These are phyloP conservation scores for Tipula vernalis DNA, from an alignment of 2,888 invertebrate species.

Conservation along the genomic window DNA sequence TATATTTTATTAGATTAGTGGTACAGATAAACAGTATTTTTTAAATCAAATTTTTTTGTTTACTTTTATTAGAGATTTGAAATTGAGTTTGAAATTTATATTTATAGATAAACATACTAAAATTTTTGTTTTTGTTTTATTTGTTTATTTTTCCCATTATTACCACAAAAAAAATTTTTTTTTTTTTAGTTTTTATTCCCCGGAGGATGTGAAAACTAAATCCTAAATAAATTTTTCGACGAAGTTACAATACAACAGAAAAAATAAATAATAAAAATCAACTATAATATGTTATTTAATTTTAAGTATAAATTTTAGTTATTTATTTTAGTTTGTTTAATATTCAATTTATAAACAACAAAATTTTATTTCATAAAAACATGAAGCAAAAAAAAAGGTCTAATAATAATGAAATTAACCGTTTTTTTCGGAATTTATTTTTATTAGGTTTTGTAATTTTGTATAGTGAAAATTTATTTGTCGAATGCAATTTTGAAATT, in stretches of 20 bases:
- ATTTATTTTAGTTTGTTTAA: neutral
- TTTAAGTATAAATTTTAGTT: neutral
- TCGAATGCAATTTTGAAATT: too few species aligned
- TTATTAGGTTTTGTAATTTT: too few species aligned
- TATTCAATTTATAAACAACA: neutral
- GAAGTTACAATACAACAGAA: neutral
- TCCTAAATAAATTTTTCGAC: neutral
- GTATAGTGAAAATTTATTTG: too few species aligned
- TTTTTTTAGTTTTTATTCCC: neutral
- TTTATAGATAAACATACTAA: neutral
- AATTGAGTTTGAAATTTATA: neutral
- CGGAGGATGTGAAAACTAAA: neutral
- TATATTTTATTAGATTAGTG: neutral
- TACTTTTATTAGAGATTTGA: neutral
- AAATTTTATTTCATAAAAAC: neutral
- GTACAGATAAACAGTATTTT: neutral
- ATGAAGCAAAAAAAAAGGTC: too few species aligned
- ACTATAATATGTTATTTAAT: neutral
- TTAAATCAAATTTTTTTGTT: neutral
- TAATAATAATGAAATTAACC: neutral
- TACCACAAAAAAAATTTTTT: neutral
- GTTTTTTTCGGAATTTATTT: neutral
- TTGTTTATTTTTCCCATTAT: neutral
- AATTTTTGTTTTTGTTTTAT: neutral
- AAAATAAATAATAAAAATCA: neutral